Evolutionary conservation across 1,140 invertebrate species (phyloP).

Genomic region (Drosophila ercepeae): DNA sequence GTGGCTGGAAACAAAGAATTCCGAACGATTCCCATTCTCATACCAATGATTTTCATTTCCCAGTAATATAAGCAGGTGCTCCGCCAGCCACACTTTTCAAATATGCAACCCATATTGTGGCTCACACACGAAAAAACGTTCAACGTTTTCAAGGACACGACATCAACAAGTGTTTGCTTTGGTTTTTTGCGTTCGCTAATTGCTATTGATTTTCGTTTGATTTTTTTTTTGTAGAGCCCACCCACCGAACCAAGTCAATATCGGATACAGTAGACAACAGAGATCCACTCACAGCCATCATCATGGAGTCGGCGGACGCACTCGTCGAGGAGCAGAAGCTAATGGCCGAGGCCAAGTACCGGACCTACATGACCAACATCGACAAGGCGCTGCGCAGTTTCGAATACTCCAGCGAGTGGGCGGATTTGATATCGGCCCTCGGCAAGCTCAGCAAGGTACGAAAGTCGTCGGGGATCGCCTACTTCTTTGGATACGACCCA

Average conservation of each 20-base stretch:
- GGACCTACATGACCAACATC: constrained; percentile 90
- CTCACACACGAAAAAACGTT: constrained; percentile 1
- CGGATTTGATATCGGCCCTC: constrained; percentile 95
- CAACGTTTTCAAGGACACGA: constrained; percentile 48
- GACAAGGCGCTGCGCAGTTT: constrained; percentile 97
- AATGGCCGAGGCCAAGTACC: constrained; percentile 91
- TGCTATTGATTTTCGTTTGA: constrained; percentile 62
- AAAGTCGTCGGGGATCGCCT: neutral
- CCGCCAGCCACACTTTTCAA: constrained; percentile 57
- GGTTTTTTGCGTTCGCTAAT: constrained; percentile 30
- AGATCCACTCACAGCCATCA: neutral
- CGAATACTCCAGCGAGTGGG: constrained; percentile 98
- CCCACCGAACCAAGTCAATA: constrained; percentile 11
- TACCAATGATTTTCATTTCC: constrained; percentile 2
- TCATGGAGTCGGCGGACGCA: constrained; percentile 81
- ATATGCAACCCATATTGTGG: constrained; percentile 35
- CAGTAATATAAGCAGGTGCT: constrained; percentile 23
- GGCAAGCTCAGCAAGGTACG: constrained; percentile 96
- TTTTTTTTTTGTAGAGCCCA: constrained; percentile 14
- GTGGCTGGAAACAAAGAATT: constrained; percentile 18
- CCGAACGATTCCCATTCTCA: neutral
- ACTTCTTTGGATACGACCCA: neutral
- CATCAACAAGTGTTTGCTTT: constrained; percentile 65
- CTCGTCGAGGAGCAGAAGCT: constrained; percentile 88
- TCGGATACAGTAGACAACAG: constrained; percentile 3